A percentile compares a stretch with the other conserved stretches of the same genome.
phyloP scores from a whole-genome alignment of 2,888 invertebrate genomes.

The Aplocera efformata region DNA sequence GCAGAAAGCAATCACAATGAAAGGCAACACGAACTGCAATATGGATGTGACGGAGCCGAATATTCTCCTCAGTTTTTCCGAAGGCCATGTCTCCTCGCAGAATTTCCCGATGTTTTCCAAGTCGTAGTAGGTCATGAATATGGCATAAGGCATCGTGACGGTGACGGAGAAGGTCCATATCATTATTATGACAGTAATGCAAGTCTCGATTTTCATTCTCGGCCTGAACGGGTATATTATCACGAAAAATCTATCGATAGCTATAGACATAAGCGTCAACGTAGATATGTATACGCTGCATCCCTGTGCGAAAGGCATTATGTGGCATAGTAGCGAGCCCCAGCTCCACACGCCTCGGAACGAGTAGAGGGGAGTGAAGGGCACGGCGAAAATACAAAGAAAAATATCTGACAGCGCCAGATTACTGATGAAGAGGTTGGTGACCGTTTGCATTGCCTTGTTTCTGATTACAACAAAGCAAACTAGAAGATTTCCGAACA shows the following conservation, averaged over 20 bases:
- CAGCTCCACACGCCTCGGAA: slow-evolving; percentile 96
- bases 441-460: slow-evolving; percentile 98
- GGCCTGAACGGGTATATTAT: slow-evolving; percentile 98
- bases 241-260: slow-evolving; percentile 97
- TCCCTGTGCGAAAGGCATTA: slow-evolving; percentile 96
- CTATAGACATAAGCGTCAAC: slow-evolving; percentile 97
- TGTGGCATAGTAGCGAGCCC: slow-evolving; percentile 93
- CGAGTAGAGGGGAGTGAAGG: slow-evolving; percentile 97
- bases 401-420: slow-evolving; percentile 97
- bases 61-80: slow-evolving; percentile 86
- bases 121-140: slow-evolving; percentile 86
- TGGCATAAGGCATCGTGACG: slow-evolving; percentile 94
- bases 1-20: slow-evolving; percentile 95
- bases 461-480: slow-evolving; percentile 96
- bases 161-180: slow-evolving; percentile 95
- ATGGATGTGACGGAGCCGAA: slow-evolving; percentile 94
- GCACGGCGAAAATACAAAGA: slow-evolving; percentile 95
- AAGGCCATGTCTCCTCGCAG: slow-evolving; percentile 96
- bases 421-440: slow-evolving; percentile 98
- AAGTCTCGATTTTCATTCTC: slow-evolving; percentile 93
- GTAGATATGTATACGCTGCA: slow-evolving; percentile 99
- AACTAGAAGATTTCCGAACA: slow-evolving; percentile 94
- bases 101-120: slow-evolving; percentile 72
- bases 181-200: slow-evolving; percentile 90
- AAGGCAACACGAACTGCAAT: slow-evolving; percentile 96